Base-by-base conservation (phyloP, 2,113 vertebrate species). In the Hemiprocne comata region DNA sequence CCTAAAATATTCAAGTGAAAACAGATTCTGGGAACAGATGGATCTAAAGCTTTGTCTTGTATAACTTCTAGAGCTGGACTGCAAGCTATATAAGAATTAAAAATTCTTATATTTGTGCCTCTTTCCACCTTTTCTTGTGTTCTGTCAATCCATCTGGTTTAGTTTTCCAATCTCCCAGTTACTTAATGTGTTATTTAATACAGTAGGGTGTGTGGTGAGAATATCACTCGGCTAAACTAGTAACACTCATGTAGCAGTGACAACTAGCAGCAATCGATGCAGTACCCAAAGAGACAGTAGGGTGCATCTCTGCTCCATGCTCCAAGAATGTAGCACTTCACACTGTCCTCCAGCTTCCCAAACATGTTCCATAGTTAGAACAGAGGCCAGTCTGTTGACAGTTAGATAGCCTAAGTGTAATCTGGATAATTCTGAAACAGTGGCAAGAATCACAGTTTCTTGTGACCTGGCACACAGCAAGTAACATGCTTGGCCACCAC, bases 271-370 rank as follows among this genome's bases (percentile, higher is more conserved):
- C 3, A 6, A 31, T 31, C n/a, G 67, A 53, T 71, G 90, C 85
- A 90, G 67, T 88, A 80, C 85, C 65, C 82, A 34, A 40, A 85
- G 94, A 85, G 88, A 93, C 93, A 90, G 92, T 48, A 96, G 96
- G 73, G 96, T 95, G 93, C 94, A 95, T 94, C 87, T 96, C 88
- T 96, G 96, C 88, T 90, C 93, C 82, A 75, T 29, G 51, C 60
- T 95, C 75, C 64, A 93, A 88, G 53, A 64, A 95, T 34, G 42
- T 75, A 90, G 86, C 72, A 51, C 55, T 93, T 73, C 9, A 51
- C 23, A 44, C 69, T 50, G 53, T 34, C 75, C 82, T 54, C 23
- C 0, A 0, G 75, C 83, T 94, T 62, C 80, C 61, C 50, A 93
- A 61, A 84, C 31, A 55, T 5, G 10, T 86, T 86, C 93, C n/a